phyloP scores from a whole-genome alignment of 1,140 invertebrate species.

The Drosophila willistoni region DNA sequence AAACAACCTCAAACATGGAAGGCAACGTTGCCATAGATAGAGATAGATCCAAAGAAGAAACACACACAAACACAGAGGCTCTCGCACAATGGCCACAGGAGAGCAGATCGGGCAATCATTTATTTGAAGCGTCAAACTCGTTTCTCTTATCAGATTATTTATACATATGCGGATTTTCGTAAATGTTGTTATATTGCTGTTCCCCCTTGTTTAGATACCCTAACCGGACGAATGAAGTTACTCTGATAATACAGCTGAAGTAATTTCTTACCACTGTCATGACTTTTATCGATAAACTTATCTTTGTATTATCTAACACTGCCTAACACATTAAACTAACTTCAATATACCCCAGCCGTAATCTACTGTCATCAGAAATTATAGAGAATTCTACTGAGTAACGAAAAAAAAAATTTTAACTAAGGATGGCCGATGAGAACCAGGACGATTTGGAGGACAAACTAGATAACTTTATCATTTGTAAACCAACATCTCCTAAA shows the following conservation, averaged over 20 bases:
- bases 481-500: constrained; percentile 16
- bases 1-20: constrained; percentile 66
- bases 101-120: constrained; percentile 68
- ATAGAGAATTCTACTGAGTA: too few species aligned
- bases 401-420: too few species aligned
- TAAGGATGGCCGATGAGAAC: background rate
- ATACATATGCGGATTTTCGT: constrained; percentile 53
- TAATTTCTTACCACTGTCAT: too few species aligned
- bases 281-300: too few species aligned
- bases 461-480: constrained; percentile 55
- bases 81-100: constrained; percentile 19
- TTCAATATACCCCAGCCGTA: too few species aligned
- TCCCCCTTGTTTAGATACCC: constrained; percentile 28
- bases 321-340: too few species aligned
- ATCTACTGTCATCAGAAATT: too few species aligned
- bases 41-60: constrained; percentile 44
- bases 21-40: constrained; percentile 65
- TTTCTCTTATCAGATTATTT: constrained; percentile 81
- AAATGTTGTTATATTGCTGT: too few species aligned
- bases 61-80: constrained; percentile 14
- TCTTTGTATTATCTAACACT: too few species aligned
- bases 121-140: constrained; percentile 82
- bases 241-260: background rate
- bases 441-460: constrained; percentile 48
- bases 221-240: background rate